Conservation (phyloP, 2,888 invertebrate genomes). For the Dyspetes luteomarginatus region DNA sequence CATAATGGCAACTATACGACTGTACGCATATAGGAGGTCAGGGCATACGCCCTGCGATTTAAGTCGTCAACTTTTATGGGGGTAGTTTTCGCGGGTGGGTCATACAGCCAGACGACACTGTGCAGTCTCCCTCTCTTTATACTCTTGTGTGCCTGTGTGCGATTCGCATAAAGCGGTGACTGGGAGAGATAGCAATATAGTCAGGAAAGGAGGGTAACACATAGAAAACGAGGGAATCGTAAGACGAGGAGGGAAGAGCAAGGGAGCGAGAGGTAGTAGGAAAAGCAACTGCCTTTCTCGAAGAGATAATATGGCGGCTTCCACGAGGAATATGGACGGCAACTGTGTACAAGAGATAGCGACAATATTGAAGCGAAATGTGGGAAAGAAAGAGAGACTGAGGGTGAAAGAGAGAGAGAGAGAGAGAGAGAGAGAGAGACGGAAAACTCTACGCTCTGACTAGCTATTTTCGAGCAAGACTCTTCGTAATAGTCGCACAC, state of each 20-base stretch:
- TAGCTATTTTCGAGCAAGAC: slow-evolving; percentile 38
- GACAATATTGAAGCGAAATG: slow-evolving; percentile 78
- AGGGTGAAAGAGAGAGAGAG: slow-evolving; percentile 31
- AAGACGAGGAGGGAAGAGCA: slow-evolving; percentile 28
- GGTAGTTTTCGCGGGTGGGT: slow-evolving; percentile 80
- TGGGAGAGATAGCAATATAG: slow-evolving; percentile 67
- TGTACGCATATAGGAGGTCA: slow-evolving; percentile 57
- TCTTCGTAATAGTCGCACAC: slow-evolving; percentile 49
- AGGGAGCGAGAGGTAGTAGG: slow-evolving; percentile 4
- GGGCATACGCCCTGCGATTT: slow-evolving; percentile 81
- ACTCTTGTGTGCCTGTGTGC: slow-evolving; percentile 5
- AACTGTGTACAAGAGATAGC: slow-evolving; percentile 82
- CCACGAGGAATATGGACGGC: slow-evolving; percentile 79
- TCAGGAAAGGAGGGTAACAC: slow-evolving; percentile 68
- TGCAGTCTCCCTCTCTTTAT: slow-evolving; percentile 18
- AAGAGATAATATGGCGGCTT: slow-evolving; percentile 80
- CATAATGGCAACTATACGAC: not conserved
- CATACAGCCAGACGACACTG: slow-evolving; percentile 32
- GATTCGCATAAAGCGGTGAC: slow-evolving; percentile 73
- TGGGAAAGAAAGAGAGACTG: slow-evolving; percentile 46
- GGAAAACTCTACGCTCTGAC: slow-evolving; percentile 5
- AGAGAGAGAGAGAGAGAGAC: slow-evolving; percentile 38
- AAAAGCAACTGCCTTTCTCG: slow-evolving; percentile 66
- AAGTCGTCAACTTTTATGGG: slow-evolving; percentile 82
- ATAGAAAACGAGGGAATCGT: slow-evolving; percentile 34